Evolutionary conservation across 2,888 invertebrate genomes (phyloP), one percentile per base, ranked within the genome.

Genomic region (Pseudococcus longispinus): DNA sequence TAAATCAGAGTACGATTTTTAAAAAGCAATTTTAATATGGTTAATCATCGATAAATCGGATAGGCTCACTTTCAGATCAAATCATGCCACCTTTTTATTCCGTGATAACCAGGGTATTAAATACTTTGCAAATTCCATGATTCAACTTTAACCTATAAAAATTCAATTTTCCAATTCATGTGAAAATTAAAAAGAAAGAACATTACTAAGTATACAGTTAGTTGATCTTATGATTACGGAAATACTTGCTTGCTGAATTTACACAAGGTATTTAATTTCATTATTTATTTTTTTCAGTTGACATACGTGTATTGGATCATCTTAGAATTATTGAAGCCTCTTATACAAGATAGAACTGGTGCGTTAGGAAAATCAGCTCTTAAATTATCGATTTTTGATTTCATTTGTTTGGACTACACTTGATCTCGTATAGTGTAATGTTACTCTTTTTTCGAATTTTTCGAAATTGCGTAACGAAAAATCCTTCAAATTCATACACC

Each of bases 361-460:
- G 37, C 77, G 77, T 80, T n/a, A 80, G 42, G 77, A 80, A 42
- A 80, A 42, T 80, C 32, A 29, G 9, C 20, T 42, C 13, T 13
- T 37, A 80, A 80, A 77, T 37, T 80, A 26, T 18, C 20, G 18
- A 29, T 80, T 80, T 80, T 42, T 42, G 77, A 32, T 74, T 9
- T 20, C 8, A 20, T 42, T 42, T 42, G 0, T 42, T 42, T 42
- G 15, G 20, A 80, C 5, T 4, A 37, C n/a, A 42, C 42, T 20
- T 9, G 3, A 20, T 37, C 15, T 6, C 4, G 5, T 4, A 74
- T 37, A 32, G 77, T 80, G 77, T 80, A 80, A 80, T 80, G 77
- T 80, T 80, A 42, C 77, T 80, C 42, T 2, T 80, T 80, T 80
- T 80, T 80, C 77, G 77, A n/a, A 37, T 80, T 18, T n/a, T 80